Base-by-base conservation (phyloP, 2,113 vertebrate genomes). In the Conger conger region DNA sequence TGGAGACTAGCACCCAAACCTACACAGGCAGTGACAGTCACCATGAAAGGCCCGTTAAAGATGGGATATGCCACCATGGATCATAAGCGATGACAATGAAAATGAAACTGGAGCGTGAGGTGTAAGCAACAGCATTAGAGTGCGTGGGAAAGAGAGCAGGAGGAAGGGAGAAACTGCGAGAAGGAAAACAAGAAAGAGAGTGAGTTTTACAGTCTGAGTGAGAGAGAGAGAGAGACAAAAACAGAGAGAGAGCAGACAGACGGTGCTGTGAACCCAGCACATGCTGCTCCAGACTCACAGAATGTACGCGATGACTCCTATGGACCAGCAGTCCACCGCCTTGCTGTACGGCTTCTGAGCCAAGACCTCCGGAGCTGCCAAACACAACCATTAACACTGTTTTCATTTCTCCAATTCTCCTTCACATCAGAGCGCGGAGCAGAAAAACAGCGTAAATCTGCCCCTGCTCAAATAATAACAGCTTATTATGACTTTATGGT, bases 281-380 rank as follows among this genome's bases (percentile, higher is more conserved):
- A 54, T 82, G 63, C 68, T 42, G 6, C 18, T 50, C 23, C 38
- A 37, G 4, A 20, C 98, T 88, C 89, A 99, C 98, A 99, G 94
- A 88, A 99, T 99, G 85, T 99, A 99, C 4, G 98, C 94, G 0
- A 99, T 99, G 92, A 99, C 98, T 3, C 98, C 98, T 0, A 99
- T 99, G 57, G 98, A 99, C 98, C 98, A 99, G 94, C 98, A 99
- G 92, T 99, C 98, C 91, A 99, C 98, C 0, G 98, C 98, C 90
- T 99, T 99, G 92, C 98, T 99, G 90, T 99, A 99, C 40, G 98
- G 98, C 89, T 98, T 99, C 94, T 99, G 98, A 0, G 98, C 98
- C 94, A 99, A 90, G 84, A 99, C 98, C 83, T 99, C 98, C 0
- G 98, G 98, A 83, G 98, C 98, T 99, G 89, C 45, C 81, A 90